phyloP scores from a whole-genome alignment of 1,140 invertebrate species.

The Popillia japonica region DNA sequence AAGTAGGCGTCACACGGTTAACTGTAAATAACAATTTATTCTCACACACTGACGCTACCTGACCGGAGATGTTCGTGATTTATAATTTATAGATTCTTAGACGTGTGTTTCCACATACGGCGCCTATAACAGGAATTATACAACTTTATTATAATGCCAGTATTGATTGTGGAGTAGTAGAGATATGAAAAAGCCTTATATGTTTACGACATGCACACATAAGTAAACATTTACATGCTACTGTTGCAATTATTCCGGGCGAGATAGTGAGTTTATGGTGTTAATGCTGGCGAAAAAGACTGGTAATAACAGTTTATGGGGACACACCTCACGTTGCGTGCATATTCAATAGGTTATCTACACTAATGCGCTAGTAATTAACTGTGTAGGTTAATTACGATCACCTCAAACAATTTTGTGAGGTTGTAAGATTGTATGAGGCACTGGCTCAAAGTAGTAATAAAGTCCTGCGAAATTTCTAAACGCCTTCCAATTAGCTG shows the following conservation, averaged over 20 bases:
- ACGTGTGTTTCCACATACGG: background rate
- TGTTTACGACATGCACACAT: background rate
- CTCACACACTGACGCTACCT: slow-evolving; percentile 4
- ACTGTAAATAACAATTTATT: slow-evolving; percentile 16
- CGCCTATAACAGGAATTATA: background rate
- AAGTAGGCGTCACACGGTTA: slow-evolving; percentile 1
- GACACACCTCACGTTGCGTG: background rate
- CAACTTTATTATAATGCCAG: background rate
- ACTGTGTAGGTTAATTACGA: no score
- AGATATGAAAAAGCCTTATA: background rate
- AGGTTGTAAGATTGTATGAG: no score
- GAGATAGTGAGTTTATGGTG: background rate
- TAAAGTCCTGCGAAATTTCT: no score
- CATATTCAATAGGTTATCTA: no score
- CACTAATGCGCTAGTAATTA: no score
- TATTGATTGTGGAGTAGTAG: background rate
- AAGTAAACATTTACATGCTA: background rate
- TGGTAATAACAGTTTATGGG: background rate
- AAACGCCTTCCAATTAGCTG: no score
- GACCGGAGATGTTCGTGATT: background rate
- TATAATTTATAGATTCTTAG: background rate
- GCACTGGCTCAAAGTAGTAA: no score
- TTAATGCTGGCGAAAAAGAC: background rate
- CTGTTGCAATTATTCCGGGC: background rate
- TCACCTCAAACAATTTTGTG: no score